Conservation (phyloP, 2,113 vertebrate genomes). For the Cisticola juncidis region DNA sequence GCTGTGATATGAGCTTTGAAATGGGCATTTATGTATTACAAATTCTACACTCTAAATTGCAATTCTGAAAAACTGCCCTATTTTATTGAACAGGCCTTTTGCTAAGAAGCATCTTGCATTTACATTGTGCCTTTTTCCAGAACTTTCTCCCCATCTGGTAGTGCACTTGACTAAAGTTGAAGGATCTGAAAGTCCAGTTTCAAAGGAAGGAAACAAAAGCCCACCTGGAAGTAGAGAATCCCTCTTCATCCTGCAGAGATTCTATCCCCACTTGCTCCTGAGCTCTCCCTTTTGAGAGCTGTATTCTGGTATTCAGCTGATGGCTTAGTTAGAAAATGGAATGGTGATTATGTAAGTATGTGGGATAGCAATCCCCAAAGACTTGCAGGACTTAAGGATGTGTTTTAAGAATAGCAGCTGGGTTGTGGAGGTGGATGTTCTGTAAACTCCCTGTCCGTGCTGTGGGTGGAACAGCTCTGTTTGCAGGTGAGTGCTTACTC, state of each 20-base stretch:
- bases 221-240: background rate
- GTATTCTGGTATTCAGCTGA: background rate
- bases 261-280: background rate
- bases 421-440: background rate
- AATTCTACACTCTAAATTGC: background rate
- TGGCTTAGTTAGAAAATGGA: slow-evolving; percentile 14
- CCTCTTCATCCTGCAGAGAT: background rate
- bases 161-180: background rate
- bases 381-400: background rate
- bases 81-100: background rate
- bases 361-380: slow-evolving; percentile 17
- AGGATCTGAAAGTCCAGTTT: background rate
- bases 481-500: background rate
- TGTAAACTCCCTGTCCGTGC: background rate
- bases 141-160: background rate
- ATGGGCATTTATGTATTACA: background rate
- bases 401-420: slow-evolving; percentile 12
- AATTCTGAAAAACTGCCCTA: background rate
- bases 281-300: background rate
- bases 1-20: background rate
- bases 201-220: background rate
- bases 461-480: background rate
- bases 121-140: background rate
- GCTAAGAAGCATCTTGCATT: background rate
- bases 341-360: background rate